Conservation (phyloP, 1,140 invertebrate genomes). For the Thalassaphorura encarpata region DNA sequence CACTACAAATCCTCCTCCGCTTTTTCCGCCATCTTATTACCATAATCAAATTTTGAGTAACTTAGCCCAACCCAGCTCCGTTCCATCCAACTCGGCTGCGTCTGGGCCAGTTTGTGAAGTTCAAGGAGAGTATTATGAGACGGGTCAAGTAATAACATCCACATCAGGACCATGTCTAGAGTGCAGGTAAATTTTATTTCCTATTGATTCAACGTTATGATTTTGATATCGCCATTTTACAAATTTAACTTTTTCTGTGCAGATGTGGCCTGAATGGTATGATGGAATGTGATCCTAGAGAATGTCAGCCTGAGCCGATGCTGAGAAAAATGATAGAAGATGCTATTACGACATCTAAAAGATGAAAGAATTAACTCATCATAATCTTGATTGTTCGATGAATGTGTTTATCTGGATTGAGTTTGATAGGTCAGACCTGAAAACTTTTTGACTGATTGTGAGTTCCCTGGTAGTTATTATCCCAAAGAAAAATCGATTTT, state of each 20-base stretch:
- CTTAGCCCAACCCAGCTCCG: background rate
- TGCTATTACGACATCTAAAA: no score
- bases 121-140: conserved; percentile 64
- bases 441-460: no score
- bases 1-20: conserved; percentile 63
- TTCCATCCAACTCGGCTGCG: conserved; percentile 42
- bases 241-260: conserved; percentile 36
- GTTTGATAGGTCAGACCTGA: no score
- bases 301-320: conserved; percentile 76
- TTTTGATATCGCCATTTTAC: background rate
- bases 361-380: no score
- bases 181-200: conserved; percentile 66
- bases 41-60: conserved; percentile 41
- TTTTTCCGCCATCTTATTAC: conserved; percentile 65
- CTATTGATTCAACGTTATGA: conserved; percentile 2
- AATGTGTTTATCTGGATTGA: no score
- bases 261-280: conserved; percentile 79
- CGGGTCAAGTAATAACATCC: conserved; percentile 68
- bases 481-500: no score
- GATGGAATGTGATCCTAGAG: conserved; percentile 84
- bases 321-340: conserved; percentile 75
- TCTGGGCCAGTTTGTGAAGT: conserved; percentile 70
- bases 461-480: no score
- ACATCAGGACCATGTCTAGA: conserved; percentile 81
- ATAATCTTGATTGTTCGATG: no score